Base-by-base conservation (phyloP, 1,140 invertebrate species). In the Hetaerina americana region DNA sequence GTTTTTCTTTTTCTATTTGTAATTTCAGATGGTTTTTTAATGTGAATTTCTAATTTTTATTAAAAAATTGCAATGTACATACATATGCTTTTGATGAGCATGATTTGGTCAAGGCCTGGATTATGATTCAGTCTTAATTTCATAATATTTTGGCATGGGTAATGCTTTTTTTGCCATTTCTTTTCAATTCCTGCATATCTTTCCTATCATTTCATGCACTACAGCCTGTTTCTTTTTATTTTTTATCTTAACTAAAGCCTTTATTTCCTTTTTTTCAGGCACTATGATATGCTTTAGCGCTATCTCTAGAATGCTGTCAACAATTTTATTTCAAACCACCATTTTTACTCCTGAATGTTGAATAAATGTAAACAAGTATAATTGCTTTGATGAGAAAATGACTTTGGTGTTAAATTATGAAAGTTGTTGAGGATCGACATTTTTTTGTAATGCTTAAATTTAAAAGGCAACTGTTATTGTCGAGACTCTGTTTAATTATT, bases 271-370 rank as follows among this genome's bases (percentile, higher is more conserved):
- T 27, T 69, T 69, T 69, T 68, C 25, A 26, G 24, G 26, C 28
- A 26, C 68, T 69, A 26, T 27, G 68, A 26, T 69, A 28, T 28
- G 68, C 68, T 69, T 28, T 69, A 69, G 26, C 26, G 26, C 68
- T 27, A 26, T 27, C 27, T 27, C 27, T 27, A 57, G 40, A 57
- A 57, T 57, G 40, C 40, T 57, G 40, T 57, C 40, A 57, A 57
- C 40, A 57, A 57, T 57, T 57, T 57, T 57, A 57, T 57, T 57
- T n/a, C 40, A 12, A 57, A 57, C 40, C 40, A 57, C 22, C 40
- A 57, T 57, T 57, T 57, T 57, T 57, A 57, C 40, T 57, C 40
- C 40, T 57, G 40, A 57, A 57, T n/a, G 22, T 57, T 57, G 22
- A 2, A 57, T 57, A 57, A 40, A 57, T 57, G 22, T 57, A 57